Percentiles rank a stretch among this genome's conserved stretches.
phyloP scores from a whole-genome alignment of 2,113 vertebrate genomes.

The Callaeas wilsoni region DNA sequence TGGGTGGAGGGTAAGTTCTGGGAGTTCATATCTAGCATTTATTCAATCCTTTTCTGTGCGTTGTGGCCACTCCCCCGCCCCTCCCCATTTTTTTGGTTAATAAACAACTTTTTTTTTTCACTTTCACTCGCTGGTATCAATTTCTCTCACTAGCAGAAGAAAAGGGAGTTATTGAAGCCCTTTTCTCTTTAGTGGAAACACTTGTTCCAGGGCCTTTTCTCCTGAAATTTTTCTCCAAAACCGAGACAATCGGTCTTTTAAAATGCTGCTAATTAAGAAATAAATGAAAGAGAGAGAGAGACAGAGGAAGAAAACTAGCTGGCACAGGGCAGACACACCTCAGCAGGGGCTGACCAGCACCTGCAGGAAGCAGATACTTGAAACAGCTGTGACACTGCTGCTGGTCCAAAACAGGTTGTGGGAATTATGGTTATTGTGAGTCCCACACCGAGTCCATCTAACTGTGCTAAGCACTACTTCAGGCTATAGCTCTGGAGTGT shows the following conservation, averaged over 20 bases:
- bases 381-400: neutral
- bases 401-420: neutral
- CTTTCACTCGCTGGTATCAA: neutral
- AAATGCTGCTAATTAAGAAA: neutral
- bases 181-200: neutral
- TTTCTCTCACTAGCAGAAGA: neutral
- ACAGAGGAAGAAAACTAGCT: neutral
- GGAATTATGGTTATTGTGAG: neutral
- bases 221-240: neutral
- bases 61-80: fast-evolving
- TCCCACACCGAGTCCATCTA: neutral
- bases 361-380: neutral
- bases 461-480: neutral
- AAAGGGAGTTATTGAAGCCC: neutral
- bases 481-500: neutral
- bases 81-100: neutral
- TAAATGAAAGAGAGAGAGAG: neutral
- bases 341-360: neutral
- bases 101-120: neutral
- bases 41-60: neutral
- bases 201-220: neutral
- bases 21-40: neutral
- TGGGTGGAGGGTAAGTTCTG: neutral
- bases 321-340: neutral
- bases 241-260: neutral